A percentile compares a stretch with the other conserved stretches of the same genome.
phyloP scores from a whole-genome alignment of 92 coral and sea anemone species.

The Phenganax subtilis region DNA sequence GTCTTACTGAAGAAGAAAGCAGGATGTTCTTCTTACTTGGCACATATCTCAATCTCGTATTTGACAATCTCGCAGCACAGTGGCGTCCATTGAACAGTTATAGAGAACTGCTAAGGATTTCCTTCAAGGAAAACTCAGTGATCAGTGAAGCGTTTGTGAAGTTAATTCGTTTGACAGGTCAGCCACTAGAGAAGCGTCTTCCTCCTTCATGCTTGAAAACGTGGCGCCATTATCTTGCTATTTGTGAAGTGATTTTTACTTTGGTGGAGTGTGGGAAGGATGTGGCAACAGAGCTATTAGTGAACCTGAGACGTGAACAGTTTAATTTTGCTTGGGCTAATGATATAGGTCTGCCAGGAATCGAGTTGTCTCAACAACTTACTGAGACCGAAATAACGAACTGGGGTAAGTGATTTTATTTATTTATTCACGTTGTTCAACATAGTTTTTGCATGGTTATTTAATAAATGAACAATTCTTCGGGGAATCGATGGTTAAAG shows the following conservation, averaged over 20 bases:
- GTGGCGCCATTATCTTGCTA: slow-evolving; percentile 67
- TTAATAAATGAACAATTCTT: neutral
- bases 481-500: neutral
- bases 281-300: slow-evolving; percentile 59
- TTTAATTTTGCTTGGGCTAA: slow-evolving; percentile 87
- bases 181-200: slow-evolving; percentile 35
- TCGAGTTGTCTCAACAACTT: slow-evolving; percentile 22
- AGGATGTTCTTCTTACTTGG: slow-evolving; percentile 49
- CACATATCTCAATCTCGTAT: slow-evolving; percentile 68
- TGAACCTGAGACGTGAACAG: slow-evolving; percentile 54
- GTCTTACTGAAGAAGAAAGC: slow-evolving; percentile 55
- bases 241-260: slow-evolving; percentile 81
- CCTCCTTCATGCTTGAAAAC: slow-evolving; percentile 49
- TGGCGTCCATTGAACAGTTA: slow-evolving; percentile 83
- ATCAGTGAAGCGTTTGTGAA: slow-evolving; percentile 70
- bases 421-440: neutral
- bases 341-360: slow-evolving; percentile 61
- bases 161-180: slow-evolving; percentile 28
- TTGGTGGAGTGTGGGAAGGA: slow-evolving; percentile 85
- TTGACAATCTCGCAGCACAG: slow-evolving; percentile 76
- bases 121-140: slow-evolving; percentile 63
- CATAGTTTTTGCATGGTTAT: neutral
- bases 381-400: neutral
- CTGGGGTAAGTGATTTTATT: slow-evolving; percentile 19
- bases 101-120: slow-evolving; percentile 83